Conservation (phyloP, 2,113 vertebrate genomes). For the Neofelis nebulosa region DNA sequence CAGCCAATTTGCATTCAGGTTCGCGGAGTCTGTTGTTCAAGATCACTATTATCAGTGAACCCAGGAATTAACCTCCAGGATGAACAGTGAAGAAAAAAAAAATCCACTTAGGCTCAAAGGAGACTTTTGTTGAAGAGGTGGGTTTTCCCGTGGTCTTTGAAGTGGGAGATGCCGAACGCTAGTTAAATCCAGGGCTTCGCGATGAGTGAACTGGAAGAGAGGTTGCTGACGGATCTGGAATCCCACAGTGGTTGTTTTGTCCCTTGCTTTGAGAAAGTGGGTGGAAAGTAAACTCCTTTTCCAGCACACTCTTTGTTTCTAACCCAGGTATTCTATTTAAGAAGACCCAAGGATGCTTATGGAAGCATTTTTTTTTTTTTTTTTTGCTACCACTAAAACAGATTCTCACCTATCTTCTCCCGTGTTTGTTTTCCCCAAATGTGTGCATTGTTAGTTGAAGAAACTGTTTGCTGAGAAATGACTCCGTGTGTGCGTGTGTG, state of each 20-base stretch:
- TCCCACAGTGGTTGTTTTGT: conserved; percentile 65
- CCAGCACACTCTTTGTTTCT: conserved; percentile 53
- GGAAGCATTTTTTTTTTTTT: neutral
- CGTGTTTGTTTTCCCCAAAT: neutral
- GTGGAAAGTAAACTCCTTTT: conserved; percentile 39
- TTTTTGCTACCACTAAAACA: neutral
- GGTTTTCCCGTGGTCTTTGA: conserved; percentile 64
- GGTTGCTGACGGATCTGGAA: conserved; percentile 50
- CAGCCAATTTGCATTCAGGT: neutral
- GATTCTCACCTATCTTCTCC: neutral
- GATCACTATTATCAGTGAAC: conserved; percentile 5
- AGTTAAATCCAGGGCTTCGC: conserved; percentile 28
- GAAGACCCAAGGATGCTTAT: neutral
- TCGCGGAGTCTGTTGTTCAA: neutral
- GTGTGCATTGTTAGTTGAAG: neutral
- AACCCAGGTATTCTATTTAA: conserved; percentile 6
- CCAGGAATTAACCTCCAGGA: conserved; percentile 32
- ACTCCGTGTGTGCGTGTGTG: neutral
- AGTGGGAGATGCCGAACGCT: conserved; percentile 17
- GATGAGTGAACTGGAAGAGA: conserved; percentile 67
- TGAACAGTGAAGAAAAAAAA: neutral
- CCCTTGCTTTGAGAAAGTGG: conserved; percentile 16
- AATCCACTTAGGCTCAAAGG: conserved; percentile 53
- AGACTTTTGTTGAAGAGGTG: conserved; percentile 72
- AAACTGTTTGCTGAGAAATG: neutral